Evolutionary conservation across 2,113 vertebrate species (phyloP), one percentile per base, ranked within the genome.

Genomic region (Irena cyanogastra): DNA sequence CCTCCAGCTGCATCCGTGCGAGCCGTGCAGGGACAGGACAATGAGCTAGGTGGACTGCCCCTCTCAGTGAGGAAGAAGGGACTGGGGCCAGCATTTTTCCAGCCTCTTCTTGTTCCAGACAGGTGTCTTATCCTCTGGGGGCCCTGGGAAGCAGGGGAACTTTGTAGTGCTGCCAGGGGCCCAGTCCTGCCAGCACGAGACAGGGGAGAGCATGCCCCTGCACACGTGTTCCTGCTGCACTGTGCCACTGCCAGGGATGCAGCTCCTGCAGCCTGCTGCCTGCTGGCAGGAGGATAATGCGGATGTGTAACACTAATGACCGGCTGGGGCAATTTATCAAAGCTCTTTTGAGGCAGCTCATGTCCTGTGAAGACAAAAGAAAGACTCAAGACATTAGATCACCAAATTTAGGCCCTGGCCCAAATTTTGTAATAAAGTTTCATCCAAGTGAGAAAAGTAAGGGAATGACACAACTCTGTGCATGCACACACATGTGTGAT

Each of bases 1-100:
- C 75, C 44, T 68, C 33, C 60, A 6, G 37, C 79, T 93, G 53
- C 49, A 64, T 47, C 88, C 3, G 0, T 63, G 42, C 0, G 3
- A 33, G 31, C n/a, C 0, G 0, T 42, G 61, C 61, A 42, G 70
- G 54, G 42, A 33, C 28, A 0, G 0, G 66, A 72, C 71, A 12
- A 24, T 9, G 45, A 65, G 41, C 19, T 44, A 8, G 50, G 49
- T 65, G 53, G 50, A 69, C 45, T 2, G 1, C 17, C 5, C 9
- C 44, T 60, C 63, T 56, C 71, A 16, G 13, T 19, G 54, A 83
- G 47, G 61, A 84, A 60, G 59, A 31, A 92, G 50, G 31, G n/a
- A 91, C 22, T 16, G 20, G 3, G 26, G 35, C 19, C 71, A 86
- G 59, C 3, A 27, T 57, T 88, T 66, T 65, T 82, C 59, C 13